A percentile compares a stretch with the other conserved stretches of the same genome.
Evolutionary conservation across 2,888 invertebrate genomes (phyloP).

Genomic region (Deroplatys truncata): DNA sequence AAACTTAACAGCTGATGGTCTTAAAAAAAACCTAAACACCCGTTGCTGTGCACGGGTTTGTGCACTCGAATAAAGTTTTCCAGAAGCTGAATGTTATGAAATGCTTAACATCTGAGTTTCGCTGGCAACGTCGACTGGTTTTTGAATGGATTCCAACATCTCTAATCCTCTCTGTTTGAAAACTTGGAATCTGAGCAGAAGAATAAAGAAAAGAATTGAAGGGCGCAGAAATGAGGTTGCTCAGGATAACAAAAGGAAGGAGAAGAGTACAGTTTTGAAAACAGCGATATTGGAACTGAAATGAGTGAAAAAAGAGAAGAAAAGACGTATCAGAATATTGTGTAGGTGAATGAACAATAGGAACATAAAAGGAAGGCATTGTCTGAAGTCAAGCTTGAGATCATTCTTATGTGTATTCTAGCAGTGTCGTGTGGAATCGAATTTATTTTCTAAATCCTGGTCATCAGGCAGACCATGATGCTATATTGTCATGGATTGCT

Average conservation of each 20-base stretch:
- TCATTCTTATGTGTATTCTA: background rate
- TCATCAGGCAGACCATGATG: too few species aligned
- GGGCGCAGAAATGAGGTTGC: background rate
- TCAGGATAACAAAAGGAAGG: background rate
- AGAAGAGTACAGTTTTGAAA: background rate
- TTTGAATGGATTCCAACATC: background rate
- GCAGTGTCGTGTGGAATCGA: too few species aligned
- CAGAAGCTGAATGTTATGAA: background rate
- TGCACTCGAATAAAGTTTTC: background rate
- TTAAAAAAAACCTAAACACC: too few species aligned
- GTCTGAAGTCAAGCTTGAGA: background rate
- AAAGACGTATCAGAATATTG: background rate
- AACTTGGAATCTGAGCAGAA: background rate
- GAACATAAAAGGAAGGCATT: background rate
- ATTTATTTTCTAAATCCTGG: too few species aligned
- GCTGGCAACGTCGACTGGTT: background rate
- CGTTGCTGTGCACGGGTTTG: background rate
- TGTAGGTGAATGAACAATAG: background rate
- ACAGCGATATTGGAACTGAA: background rate
- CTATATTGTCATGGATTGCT: too few species aligned
- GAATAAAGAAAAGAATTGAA: background rate
- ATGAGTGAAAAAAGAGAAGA: background rate
- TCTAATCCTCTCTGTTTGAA: background rate
- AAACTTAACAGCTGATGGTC: too few species aligned
- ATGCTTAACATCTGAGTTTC: background rate